Base-by-base conservation (phyloP, 2,888 invertebrate species). In the Dione juno region DNA sequence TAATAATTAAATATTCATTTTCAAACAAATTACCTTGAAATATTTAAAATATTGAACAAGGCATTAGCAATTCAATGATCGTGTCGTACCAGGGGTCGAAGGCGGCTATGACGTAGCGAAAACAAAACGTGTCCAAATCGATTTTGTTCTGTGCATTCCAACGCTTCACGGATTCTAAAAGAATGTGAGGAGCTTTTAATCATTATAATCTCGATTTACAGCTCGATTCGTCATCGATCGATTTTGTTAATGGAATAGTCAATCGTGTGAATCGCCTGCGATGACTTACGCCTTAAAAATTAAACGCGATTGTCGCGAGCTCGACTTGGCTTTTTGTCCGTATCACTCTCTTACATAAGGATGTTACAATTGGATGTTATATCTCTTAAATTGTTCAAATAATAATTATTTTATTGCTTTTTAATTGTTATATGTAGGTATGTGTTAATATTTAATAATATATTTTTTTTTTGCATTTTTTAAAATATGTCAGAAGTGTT, bases 91-190 rank as follows among this genome's bases (percentile, higher is more conserved):
- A 79, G 80, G 80, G 82, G 84, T 82, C 84, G 82, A 82, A 80
- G 83, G 82, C 88, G 86, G 88, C 88, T 90, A 89, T 92, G 92
- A 93, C 92, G 90, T 92, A 88, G 92, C 92, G 88, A 90, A 92
- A 92, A 89, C 88, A 88, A 91, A 92, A 92, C 92, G 77, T 87
- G 92, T 92, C 88, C 80, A 84, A 88, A 89, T 88, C 87, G 90
- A 89, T 89, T 87, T 88, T 81, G 87, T 88, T 87, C 88, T 82
- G 87, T 88, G 92, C 92, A 92, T 92, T 89, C 92, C 92, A 83
- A 83, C 83, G 88, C 87, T 87, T 86, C 89, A 88, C 85, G 84
- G 89, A 89, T 89, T 88, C 89, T 84, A 84, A 82, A 83, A 88
- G 89, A 90, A 90, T 90, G 87, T 86, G 81, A 84, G 87, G 84